Conservation (phyloP, 2,113 vertebrate genomes). For the Colossoma macropomum region DNA sequence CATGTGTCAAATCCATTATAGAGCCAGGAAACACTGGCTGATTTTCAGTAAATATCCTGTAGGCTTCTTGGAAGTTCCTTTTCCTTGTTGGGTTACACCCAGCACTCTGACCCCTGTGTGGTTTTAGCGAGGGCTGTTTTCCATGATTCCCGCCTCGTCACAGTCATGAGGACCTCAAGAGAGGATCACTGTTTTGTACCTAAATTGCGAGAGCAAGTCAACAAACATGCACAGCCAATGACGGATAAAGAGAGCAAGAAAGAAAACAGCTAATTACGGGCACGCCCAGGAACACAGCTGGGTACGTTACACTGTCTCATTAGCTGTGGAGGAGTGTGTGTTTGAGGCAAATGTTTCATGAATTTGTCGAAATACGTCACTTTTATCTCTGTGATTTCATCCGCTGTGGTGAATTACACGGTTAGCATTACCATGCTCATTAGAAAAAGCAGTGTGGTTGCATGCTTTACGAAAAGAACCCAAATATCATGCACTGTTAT, state of each 20-base stretch:
- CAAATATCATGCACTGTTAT: too few relatives aligned
- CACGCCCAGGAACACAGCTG: neutral
- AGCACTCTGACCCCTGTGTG: constrained; percentile 33
- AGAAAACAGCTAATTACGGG: neutral
- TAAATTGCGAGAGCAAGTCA: constrained; percentile 4
- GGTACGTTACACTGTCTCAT: neutral
- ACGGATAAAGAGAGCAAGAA: neutral
- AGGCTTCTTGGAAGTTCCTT: constrained; percentile 12
- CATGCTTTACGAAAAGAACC: too few relatives aligned
- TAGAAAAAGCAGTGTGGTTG: too few relatives aligned
- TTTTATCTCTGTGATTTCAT: neutral
- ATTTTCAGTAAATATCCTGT: neutral
- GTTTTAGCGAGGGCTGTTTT: constrained; percentile 36
- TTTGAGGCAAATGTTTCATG: neutral
- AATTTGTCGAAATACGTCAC: too few relatives aligned
- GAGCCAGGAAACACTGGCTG: neutral
- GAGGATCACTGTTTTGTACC: constrained; percentile 21
- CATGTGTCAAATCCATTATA: neutral
- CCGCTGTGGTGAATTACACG: too few relatives aligned
- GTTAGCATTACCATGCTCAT: too few relatives aligned
- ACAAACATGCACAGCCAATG: neutral
- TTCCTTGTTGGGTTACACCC: constrained; percentile 41
- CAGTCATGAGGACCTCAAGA: constrained; percentile 38
- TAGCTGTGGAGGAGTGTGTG: neutral
- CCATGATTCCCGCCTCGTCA: constrained; percentile 42